Base-by-base conservation (phyloP, 2,888 invertebrate species). In the Synanthedon myopaeformis region DNA sequence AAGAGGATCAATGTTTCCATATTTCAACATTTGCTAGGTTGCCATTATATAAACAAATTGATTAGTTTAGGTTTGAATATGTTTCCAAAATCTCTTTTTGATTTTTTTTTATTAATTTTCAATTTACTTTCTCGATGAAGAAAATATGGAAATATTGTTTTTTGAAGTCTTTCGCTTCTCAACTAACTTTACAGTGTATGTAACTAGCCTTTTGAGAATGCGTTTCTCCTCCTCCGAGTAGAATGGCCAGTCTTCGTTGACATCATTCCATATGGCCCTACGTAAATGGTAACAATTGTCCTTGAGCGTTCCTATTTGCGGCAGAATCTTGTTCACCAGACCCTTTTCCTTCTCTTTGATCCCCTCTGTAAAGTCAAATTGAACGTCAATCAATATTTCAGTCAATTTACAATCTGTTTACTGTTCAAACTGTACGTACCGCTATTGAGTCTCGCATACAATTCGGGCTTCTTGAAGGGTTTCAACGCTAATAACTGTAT, bases 231-330 rank as follows among this genome's bases (percentile, higher is more conserved):
- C 94, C 67, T 97, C 96, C 17, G 93, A 91, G 76, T 96, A 98
- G 88, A 94, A 97, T 58, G 96, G 95, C 97, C 98, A 98, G 75
- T 95, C 94, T 72, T 95, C 95, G 67, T 95, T 93, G 61, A 97
- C 96, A 76, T 98, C 97, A 76, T 94, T 95, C 96, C 96, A 98
- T 70, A 94, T 90, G 72, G 93, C 92, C 72, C 94, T 93, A 68
- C 93, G 92, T 78, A 98, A 90, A 73, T 94, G 93, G 88, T 94
- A 97, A 73, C 93, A 93, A 87, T 97, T 97, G 84, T 97, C 96
- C 79, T 94, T 93, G 87, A 95, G 89, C 61, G 86, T 89, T 65
- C 96, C 92, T 65, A 97, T 92, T 76, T 94, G 93, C 69, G 92
- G 93, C 72, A 97, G 88, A 65, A 96, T 91, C 72, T 91, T 91